Evolutionary conservation across 2,888 invertebrate genomes (phyloP).

Genomic region (Machimus atricapillus): DNA sequence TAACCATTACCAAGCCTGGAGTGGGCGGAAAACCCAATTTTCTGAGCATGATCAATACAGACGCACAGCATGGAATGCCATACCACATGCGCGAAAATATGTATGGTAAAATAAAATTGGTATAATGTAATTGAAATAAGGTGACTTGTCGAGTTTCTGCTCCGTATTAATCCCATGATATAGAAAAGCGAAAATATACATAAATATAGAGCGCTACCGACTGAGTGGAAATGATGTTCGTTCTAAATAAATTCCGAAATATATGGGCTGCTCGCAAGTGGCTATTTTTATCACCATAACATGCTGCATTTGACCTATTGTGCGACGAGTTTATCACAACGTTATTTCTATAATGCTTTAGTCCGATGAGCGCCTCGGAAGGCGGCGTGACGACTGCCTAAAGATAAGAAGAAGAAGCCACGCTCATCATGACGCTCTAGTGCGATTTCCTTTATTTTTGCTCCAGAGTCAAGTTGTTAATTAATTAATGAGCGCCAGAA

Average conservation of each 20-base stretch:
- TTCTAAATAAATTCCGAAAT: background rate
- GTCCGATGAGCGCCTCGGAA: background rate
- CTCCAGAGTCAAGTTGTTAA: background rate
- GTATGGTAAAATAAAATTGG: background rate
- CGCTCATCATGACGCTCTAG: background rate
- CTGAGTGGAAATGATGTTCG: background rate
- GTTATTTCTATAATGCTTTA: background rate
- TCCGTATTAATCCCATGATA: background rate
- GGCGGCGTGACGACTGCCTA: background rate
- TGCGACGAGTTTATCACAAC: background rate
- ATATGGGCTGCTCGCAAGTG: background rate
- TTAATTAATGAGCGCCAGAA: background rate
- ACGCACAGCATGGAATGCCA: background rate
- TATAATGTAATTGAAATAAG: background rate
- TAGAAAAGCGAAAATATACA: background rate
- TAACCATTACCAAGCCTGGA: background rate
- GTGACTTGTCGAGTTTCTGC: background rate
- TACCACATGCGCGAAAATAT: background rate
- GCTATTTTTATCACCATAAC: background rate
- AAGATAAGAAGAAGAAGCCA: background rate
- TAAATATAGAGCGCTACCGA: background rate
- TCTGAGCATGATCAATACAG: background rate
- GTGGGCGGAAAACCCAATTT: background rate
- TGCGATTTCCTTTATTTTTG: background rate
- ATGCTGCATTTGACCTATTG: constrained; percentile 17